Evolutionary conservation across 1,140 invertebrate genomes (phyloP).

Genomic region (Frieseomelitta varia): DNA sequence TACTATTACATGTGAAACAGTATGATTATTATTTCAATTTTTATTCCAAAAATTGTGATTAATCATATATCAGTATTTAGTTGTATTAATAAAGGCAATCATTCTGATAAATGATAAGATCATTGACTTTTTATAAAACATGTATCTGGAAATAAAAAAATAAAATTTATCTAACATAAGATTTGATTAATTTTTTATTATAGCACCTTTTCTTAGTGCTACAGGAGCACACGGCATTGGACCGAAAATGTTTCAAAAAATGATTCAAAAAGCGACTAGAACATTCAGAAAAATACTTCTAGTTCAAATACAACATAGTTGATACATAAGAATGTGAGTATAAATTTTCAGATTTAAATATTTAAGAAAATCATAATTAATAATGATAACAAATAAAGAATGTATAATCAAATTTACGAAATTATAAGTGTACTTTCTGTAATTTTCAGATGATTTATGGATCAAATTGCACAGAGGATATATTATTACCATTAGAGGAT

Average conservation of each 20-base stretch:
- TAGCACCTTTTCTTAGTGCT: constrained; percentile 17
- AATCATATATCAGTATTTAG: neutral
- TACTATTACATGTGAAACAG: neutral
- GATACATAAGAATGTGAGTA: neutral
- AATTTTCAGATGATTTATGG: constrained; percentile 24
- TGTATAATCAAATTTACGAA: neutral
- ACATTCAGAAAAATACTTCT: constrained; percentile 49
- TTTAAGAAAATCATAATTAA: neutral
- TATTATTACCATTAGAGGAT: constrained; percentile 79
- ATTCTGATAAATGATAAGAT: neutral
- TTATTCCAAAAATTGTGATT: neutral
- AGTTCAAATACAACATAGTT: constrained; percentile 23
- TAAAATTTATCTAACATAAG: neutral
- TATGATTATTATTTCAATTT: neutral
- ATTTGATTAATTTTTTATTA: neutral
- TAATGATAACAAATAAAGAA: neutral
- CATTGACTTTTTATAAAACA: neutral
- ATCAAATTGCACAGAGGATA: constrained; percentile 73
- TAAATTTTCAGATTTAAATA: neutral
- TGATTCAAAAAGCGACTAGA: accelerated
- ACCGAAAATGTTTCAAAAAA: neutral
- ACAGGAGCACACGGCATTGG: constrained; percentile 54
- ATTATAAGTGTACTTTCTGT: neutral
- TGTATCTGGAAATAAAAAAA: neutral
- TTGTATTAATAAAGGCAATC: neutral